A percentile compares a stretch with the other conserved stretches of the same genome.
phyloP scores from a whole-genome alignment of 1,140 invertebrate species.

The Papilio xuthus region DNA sequence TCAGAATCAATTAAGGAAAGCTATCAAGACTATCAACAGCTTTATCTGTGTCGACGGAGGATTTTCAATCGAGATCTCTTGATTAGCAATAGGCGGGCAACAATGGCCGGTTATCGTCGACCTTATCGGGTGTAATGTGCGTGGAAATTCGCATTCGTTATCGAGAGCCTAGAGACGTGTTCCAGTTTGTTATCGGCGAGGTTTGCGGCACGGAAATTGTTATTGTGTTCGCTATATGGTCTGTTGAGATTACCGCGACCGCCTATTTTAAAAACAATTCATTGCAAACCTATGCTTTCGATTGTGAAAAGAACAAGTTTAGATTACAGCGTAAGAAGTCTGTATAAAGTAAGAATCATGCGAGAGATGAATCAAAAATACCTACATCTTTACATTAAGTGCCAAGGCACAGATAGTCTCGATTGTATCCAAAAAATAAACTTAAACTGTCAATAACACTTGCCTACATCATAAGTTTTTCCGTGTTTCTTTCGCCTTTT shows the following conservation, averaged over 20 bases:
- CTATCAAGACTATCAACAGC: conserved; percentile 35
- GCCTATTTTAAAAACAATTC: conserved; percentile 40
- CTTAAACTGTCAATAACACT: no score
- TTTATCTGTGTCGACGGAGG: conserved; percentile 53
- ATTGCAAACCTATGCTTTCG: conserved; percentile 2
- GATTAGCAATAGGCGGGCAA: conserved; percentile 69
- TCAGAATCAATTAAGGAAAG: conserved; percentile 33
- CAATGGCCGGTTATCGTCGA: conserved; percentile 70
- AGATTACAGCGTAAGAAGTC: background rate
- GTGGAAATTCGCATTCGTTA: conserved; percentile 74
- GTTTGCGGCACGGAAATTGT: conserved; percentile 64
- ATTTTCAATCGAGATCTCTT: conserved; percentile 75
- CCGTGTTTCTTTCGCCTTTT: no score
- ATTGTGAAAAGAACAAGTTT: background rate
- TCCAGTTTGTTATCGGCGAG: conserved; percentile 74
- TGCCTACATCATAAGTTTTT: no score
- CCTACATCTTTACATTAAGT: background rate
- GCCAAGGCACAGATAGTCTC: no score
- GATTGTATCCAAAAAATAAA: no score
- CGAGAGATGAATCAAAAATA: background rate
- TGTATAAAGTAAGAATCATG: background rate
- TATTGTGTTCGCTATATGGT: conserved; percentile 75
- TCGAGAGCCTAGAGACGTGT: conserved; percentile 61
- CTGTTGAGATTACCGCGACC: conserved; percentile 60
- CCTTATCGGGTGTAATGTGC: conserved; percentile 78